Percentiles rank a stretch among this genome's conserved stretches.
These are phyloP conservation scores for Bambusicola thoracicus DNA, from an alignment of 2,113 vertebrate species.

Conservation along the genomic window DNA sequence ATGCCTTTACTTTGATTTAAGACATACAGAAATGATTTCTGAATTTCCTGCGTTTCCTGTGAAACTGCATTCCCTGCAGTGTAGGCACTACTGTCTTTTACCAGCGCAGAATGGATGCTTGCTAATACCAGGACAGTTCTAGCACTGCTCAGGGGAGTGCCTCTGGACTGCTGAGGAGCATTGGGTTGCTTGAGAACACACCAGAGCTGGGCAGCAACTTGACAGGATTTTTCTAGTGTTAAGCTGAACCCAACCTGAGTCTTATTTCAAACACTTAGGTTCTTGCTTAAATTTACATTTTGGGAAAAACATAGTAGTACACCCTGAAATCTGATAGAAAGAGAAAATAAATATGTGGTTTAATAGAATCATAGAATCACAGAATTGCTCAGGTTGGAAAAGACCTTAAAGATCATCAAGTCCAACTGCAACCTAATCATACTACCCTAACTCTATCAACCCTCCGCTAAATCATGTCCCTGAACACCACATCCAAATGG, in stretches of 20 bases:
- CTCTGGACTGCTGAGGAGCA: background rate
- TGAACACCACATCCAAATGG: too few relatives aligned
- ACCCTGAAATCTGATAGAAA: background rate
- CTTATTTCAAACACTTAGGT: background rate
- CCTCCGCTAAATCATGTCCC: too few relatives aligned
- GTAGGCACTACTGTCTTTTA: background rate
- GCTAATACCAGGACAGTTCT: background rate
- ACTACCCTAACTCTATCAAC: too few relatives aligned
- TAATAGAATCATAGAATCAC: too few relatives aligned
- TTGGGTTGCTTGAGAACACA: fast-evolving
- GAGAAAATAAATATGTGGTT: background rate
- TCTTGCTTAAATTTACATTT: background rate
- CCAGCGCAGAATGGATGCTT: too few relatives aligned
- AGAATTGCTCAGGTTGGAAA: too few relatives aligned
- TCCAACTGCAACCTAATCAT: too few relatives aligned
- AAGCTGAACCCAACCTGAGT: background rate
- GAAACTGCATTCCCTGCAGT: background rate
- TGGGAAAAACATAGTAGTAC: background rate
- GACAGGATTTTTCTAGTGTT: background rate
- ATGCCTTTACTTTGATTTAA: background rate
- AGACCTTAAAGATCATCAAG: too few relatives aligned
- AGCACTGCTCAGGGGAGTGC: background rate
- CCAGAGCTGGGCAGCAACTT: background rate
- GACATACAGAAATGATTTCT: background rate
- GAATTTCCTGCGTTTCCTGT: background rate